Percentiles rank a stretch among this genome's conserved stretches.
Evolutionary conservation across 2,113 vertebrate species (phyloP).

Genomic region (Formicarius rufipectus): DNA sequence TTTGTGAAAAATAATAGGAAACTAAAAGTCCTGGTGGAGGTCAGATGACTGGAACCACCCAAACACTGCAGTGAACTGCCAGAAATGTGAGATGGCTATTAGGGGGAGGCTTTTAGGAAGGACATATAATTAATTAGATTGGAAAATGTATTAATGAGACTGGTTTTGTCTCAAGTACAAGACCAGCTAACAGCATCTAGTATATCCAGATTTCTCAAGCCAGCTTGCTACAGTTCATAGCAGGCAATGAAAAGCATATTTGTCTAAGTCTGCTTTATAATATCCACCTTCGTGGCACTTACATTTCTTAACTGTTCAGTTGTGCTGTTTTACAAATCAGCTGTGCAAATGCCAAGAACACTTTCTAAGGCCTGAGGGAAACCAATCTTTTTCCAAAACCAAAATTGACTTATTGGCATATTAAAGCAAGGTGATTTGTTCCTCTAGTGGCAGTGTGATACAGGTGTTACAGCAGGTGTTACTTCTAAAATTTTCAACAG

Average conservation of each 20-base stretch:
- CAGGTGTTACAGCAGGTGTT: background rate
- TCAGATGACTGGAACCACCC: background rate
- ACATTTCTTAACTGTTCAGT: background rate
- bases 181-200: background rate
- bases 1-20: conserved; percentile 9
- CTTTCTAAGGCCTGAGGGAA: background rate
- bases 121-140: background rate
- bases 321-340: background rate
- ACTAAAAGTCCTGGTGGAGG: background rate
- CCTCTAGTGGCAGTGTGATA: background rate
- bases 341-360: background rate
- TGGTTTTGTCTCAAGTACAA: background rate
- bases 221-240: background rate
- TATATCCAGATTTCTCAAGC: background rate
- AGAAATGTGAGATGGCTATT: background rate
- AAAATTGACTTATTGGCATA: background rate
- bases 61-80: background rate
- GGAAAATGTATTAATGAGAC: background rate
- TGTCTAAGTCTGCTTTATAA: background rate
- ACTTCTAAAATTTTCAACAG: background rate
- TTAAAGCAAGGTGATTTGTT: background rate
- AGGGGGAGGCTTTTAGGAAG: background rate
- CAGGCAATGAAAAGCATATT: background rate
- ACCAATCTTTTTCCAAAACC: background rate
- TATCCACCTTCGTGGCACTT: background rate